A percentile compares a stretch with the other conserved stretches of the same genome.
phyloP scores from a whole-genome alignment of 2,888 invertebrate species.

The Parasteatoda lunata region DNA sequence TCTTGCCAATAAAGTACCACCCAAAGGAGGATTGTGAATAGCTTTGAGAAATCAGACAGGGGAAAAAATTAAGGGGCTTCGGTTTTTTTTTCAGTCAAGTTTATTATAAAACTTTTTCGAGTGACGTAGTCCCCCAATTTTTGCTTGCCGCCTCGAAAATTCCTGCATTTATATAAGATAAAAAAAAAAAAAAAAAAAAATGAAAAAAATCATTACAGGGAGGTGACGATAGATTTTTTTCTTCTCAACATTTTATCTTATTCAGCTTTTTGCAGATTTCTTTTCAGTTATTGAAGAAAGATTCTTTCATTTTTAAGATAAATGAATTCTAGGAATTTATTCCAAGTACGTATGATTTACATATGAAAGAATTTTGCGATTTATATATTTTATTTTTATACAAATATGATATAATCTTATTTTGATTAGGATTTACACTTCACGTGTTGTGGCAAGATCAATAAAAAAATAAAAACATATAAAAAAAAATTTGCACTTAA shows the following conservation, averaged over 20 bases:
- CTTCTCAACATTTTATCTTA: not conserved
- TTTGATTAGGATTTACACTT: not conserved
- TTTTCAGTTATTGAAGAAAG: not conserved
- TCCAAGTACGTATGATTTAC: not conserved
- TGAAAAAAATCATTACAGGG: not conserved
- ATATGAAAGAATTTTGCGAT: not conserved
- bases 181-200: not conserved
- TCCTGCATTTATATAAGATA: constrained; percentile 15
- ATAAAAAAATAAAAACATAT: no score
- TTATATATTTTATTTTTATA: not conserved
- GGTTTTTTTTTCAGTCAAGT: not conserved
- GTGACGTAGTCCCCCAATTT: constrained; percentile 19
- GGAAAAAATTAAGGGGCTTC: not conserved
- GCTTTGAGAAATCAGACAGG: not conserved
- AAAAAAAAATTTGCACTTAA: no score
- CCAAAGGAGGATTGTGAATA: not conserved
- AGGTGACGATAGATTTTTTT: not conserved
- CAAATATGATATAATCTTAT: not conserved
- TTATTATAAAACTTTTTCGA: not conserved
- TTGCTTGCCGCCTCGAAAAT: constrained; percentile 9
- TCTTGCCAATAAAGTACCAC: constrained; percentile 49
- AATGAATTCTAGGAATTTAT: constrained; percentile 1
- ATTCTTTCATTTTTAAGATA: not conserved
- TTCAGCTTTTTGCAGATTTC: not conserved
- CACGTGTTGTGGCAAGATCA: no score